Conservation (phyloP, 2,888 invertebrate species). For the Odontomyia ornata region DNA sequence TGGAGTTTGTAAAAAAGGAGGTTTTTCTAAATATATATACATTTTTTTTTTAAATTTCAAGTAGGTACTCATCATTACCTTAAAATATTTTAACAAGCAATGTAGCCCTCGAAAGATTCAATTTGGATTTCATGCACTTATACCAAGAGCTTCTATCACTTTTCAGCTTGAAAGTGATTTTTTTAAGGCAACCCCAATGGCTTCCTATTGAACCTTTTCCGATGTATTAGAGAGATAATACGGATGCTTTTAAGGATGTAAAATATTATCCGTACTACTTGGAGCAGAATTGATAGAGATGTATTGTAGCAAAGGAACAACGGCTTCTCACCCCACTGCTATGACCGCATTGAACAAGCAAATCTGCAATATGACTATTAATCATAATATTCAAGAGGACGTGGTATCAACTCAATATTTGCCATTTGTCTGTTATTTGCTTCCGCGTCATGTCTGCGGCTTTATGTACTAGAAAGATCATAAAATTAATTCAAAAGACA, state of each 20-base stretch:
- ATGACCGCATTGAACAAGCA: background rate
- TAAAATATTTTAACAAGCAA: no score
- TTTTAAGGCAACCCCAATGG: constrained; percentile 33
- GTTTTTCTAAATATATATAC: no score
- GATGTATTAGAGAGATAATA: constrained; percentile 18
- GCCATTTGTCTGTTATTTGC: background rate
- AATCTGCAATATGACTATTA: constrained; percentile 42
- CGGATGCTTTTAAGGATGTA: constrained; percentile 28
- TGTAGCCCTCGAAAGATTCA: no score
- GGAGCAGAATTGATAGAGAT: constrained; percentile 39
- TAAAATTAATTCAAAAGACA: constrained; percentile 49
- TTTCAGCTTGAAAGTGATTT: no score
- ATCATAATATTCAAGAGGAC: constrained; percentile 47
- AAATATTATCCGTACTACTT: constrained; percentile 32
- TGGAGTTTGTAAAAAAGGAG: no score
- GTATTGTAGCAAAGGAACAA: constrained; percentile 1
- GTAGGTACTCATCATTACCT: no score
- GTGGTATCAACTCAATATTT: constrained; percentile 5
- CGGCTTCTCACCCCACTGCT: background rate
- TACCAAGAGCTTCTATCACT: no score
- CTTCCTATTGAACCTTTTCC: no score
- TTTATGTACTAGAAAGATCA: constrained; percentile 49
- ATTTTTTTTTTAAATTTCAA: no score
- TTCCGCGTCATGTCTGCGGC: constrained; percentile 41
- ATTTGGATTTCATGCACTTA: no score